Conservation (phyloP, 2,888 invertebrate species). For the Drosophila pullipes region DNA sequence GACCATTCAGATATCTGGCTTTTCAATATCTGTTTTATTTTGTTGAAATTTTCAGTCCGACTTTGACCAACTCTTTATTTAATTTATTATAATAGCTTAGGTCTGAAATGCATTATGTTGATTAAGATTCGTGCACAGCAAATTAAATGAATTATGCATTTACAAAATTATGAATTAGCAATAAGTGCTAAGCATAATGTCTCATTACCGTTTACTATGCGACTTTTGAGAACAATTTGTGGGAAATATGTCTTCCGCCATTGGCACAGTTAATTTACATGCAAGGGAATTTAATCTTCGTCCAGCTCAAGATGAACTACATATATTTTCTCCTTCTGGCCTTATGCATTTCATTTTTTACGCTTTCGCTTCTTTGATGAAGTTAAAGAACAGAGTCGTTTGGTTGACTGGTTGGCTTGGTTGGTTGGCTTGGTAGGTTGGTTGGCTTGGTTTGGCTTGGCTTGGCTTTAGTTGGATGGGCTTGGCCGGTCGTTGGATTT, state of each 20-base stretch:
- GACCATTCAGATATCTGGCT: not conserved
- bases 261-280: not conserved
- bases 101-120: not conserved
- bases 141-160: not conserved
- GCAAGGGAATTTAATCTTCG: not conserved
- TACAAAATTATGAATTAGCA: not conserved
- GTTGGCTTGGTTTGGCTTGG: not conserved
- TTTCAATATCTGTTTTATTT: not conserved
- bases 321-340: not conserved
- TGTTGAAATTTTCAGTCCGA: not conserved
- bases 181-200: not conserved
- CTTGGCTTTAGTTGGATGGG: slow-evolving; percentile 27
- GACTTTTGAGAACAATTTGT: not conserved
- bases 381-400: slow-evolving; percentile 31
- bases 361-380: slow-evolving; percentile 37
- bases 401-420: slow-evolving; percentile 9
- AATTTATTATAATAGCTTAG: not conserved
- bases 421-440: not conserved
- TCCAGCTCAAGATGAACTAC: not conserved
- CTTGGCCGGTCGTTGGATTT: slow-evolving; percentile 65
- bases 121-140: not conserved
- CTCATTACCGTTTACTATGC: no score
- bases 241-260: not conserved
- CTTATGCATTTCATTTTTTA: slow-evolving; percentile 15
- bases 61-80: not conserved